Base-by-base conservation (phyloP, 2,888 invertebrate genomes). In the Cephonodes hylas region DNA sequence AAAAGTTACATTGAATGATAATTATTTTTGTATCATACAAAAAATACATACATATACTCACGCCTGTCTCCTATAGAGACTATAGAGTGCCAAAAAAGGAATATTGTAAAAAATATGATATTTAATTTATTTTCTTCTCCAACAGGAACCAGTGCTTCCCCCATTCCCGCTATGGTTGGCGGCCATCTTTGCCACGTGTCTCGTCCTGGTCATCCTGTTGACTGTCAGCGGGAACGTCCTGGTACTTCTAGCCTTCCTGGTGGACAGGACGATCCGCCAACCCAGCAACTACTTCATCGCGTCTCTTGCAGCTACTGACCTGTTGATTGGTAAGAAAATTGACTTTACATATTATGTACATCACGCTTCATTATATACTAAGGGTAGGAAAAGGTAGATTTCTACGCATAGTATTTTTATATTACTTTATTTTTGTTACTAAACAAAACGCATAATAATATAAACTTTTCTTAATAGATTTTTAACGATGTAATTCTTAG, bases 261-360 rank as follows among this genome's bases (percentile, higher is more conserved):
- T 99, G 46, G 99, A 99, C 88, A 93, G 98, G 64, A 96, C 96
- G 70, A 97, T 97, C 76, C 93, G 99, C 62, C 99, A 99, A 83
- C 99, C 99, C 27, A 99, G 99, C 87, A 99, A 99, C 93, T 99
- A 99, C 93, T 99, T 99, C 93, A 99, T 99, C 70, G 99, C 99
- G 7, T 99, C 99, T 0, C 94, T 99, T 67, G 99, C 99, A 56
- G 97, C 99, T 62, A 98, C 98, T 7, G 99, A 99, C 87, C 95
- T 99, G 93, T 94, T 99, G 66, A 99, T 99, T 86, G 99, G 97
- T 96, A 89, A 93, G 88, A 64, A 61, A 31, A 44, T 10, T 18
- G 22, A 10, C 3, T 5, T 38, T 10, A 27, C 4, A 20, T 38
- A 13, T 46, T 20, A 38, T 31, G 8, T 3, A 22, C 18, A 8